Percentiles rank a stretch among this genome's conserved stretches.
These are phyloP conservation scores for Mellivora capensis DNA, from an alignment of 2,113 vertebrate genomes.

Conservation along the genomic window DNA sequence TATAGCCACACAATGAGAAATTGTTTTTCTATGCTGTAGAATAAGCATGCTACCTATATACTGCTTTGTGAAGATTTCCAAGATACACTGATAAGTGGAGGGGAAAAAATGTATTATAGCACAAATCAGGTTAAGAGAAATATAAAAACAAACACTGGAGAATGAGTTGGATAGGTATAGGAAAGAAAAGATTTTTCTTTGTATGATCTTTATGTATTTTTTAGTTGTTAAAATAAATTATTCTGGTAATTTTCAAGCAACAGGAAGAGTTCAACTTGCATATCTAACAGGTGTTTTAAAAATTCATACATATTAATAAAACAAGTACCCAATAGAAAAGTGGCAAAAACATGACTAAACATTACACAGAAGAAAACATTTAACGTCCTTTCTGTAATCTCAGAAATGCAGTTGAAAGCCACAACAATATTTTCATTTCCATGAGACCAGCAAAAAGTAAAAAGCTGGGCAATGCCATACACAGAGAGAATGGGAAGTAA, in stretches of 20 bases:
- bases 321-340: neutral
- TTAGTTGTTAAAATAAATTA: neutral
- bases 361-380: neutral
- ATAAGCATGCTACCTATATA: neutral
- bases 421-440: neutral
- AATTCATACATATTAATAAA: neutral
- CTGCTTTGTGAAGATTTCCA: neutral
- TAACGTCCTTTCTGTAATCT: neutral
- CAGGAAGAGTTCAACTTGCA: neutral
- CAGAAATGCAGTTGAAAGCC: neutral
- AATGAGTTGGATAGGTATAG: neutral
- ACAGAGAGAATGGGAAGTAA: neutral
- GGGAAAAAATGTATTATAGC: neutral
- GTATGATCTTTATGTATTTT: neutral
- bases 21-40: neutral
- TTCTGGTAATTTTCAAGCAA: neutral
- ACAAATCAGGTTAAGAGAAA: neutral
- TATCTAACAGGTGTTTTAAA: neutral
- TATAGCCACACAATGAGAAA: neutral
- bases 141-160: neutral
- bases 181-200: neutral
- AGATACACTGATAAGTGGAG: neutral
- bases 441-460: neutral
- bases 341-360: neutral
- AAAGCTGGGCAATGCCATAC: neutral